phyloP scores from a whole-genome alignment of 92 coral and sea anemone genomes.

The Bergia sp. region DNA sequence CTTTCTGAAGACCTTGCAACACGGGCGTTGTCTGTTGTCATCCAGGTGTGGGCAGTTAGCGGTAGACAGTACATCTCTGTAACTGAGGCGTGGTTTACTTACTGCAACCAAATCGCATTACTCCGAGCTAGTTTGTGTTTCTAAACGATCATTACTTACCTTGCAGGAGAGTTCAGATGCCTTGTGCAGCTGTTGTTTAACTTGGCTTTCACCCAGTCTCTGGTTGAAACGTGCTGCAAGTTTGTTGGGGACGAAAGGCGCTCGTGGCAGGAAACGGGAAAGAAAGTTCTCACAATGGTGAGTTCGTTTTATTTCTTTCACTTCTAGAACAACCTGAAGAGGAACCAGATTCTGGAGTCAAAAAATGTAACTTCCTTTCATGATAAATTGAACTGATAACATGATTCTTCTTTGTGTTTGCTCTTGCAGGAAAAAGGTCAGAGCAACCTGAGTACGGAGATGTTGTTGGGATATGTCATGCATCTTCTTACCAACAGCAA shows the following conservation, averaged over 20 bases:
- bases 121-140: not conserved
- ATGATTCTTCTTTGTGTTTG: not conserved
- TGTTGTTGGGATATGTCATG: constrained; percentile 87
- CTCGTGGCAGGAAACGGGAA: constrained; percentile 91
- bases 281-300: constrained; percentile 68
- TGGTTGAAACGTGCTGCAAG: constrained; percentile 88
- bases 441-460: constrained; percentile 67
- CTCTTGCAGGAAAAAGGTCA: constrained; percentile 61
- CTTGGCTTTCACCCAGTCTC: constrained; percentile 78
- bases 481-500: constrained; percentile 74
- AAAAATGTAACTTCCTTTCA: not conserved
- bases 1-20: no score
- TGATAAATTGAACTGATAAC: not conserved
- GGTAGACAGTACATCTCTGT: no score
- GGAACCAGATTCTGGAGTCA: no score
- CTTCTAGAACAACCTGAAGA: not conserved
- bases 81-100: no score
- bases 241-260: constrained; percentile 91
- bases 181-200: constrained; percentile 87
- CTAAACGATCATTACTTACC: not conserved
- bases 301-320: not conserved
- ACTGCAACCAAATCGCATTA: not conserved
- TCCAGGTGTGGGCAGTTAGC: no score
- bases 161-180: constrained; percentile 86
- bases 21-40: no score